These are phyloP conservation scores for Pelodytes ibericus DNA, from an alignment of 2,797 vertebrate species.

Conservation along the genomic window DNA sequence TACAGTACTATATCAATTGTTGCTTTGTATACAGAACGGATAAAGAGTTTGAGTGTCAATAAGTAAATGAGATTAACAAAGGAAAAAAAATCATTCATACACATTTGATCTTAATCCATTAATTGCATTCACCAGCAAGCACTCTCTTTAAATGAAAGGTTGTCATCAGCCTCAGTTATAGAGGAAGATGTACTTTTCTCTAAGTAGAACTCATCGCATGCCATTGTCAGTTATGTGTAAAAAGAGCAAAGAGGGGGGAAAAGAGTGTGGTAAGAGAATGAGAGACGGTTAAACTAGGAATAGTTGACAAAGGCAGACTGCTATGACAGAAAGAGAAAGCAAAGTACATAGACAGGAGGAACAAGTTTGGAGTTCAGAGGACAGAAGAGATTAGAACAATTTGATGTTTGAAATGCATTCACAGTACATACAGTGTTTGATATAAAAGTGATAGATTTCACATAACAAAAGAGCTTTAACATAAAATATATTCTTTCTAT, in stretches of 20 bases:
- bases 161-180: not conserved
- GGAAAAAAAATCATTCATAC: not conserved
- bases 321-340: conserved; percentile 5
- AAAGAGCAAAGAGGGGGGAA: not conserved
- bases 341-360: conserved; percentile 22
- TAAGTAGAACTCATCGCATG: conserved; percentile 1
- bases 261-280: not conserved
- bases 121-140: not conserved
- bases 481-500: conserved; percentile 43
- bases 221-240: not conserved
- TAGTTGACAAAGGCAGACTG: conserved; percentile 12
- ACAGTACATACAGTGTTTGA: conserved; percentile 21
- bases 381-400: conserved; percentile 33
- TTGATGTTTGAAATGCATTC: conserved; percentile 29
- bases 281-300: not conserved
- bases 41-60: not conserved
- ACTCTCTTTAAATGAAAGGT: not conserved
- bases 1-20: not conserved
- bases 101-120: not conserved
- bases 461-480: conserved; percentile 39
- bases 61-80: not conserved
- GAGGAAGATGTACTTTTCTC: not conserved
- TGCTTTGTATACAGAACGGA: not conserved
- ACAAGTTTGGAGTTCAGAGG: conserved; percentile 43
- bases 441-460: conserved; percentile 30